Evolutionary conservation across 2,888 invertebrate genomes (phyloP), one percentile per base, ranked within the genome.

Genomic region (Cheilosia soror): DNA sequence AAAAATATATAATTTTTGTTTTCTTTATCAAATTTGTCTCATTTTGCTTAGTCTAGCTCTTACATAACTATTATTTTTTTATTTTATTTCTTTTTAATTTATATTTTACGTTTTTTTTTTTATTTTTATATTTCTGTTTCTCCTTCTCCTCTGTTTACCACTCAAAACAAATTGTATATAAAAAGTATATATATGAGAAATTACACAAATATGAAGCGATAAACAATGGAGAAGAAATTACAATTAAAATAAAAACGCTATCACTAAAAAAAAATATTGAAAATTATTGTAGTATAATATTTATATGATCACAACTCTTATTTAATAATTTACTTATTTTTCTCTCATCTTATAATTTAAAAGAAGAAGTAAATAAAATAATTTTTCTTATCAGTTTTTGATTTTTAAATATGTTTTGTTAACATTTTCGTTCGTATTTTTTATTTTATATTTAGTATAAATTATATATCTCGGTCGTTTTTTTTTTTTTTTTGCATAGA

Each of bases 291-390:
- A 87, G 75, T 87, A 87, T 89, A 87, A 91, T 92, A 92, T 91
- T 92, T 90, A 90, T 91, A 92, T 92, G 92, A 92, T 92, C 92
- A 92, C 91, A 92, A 92, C 92, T 92, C 92, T 92, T 92, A 92
- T 83, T 87, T 88, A 89, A 88, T 82, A 81, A 85, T 85, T 85
- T 85, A 80, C 11, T 81, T 79, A n/a, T 69, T 57, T 73, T 76
- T 72, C 51, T 84, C 63, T 60, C 65, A 68, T 73, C 60, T 75
- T 58, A 44, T 65, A 51, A 69, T 44, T 65, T 66, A 51, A 55
- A 31, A 68, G 62, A 57, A 53, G 27, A 71, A 57, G 53, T 44
- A 71, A 33, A 53, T 20, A 44, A 33, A 20, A 20, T 27, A 7
- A 15, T 51, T 44, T 33, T 49, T 53, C 13, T 4, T 25, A 53